A percentile compares a stretch with the other conserved stretches of the same genome.
Conservation (phyloP, 2,888 invertebrate species). For the Callinectes sapidus region DNA sequence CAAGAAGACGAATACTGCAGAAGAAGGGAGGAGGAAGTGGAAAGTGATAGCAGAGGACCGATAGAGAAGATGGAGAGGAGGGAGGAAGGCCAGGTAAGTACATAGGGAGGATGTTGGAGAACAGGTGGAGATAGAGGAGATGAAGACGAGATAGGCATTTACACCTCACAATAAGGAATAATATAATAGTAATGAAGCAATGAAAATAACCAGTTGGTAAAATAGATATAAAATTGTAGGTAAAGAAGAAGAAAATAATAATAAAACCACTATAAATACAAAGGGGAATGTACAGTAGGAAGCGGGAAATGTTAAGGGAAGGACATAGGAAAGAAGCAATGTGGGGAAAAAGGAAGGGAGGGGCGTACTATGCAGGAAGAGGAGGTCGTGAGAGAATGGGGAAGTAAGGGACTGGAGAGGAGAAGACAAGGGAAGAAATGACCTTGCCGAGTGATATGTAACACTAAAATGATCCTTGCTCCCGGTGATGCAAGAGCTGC, state of each 20-base stretch:
- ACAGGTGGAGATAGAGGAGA: not conserved
- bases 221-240: not conserved
- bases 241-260: not conserved
- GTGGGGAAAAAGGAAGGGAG: constrained; percentile 16
- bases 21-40: not conserved
- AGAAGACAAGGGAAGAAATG: constrained; percentile 17
- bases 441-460: not conserved
- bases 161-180: not conserved
- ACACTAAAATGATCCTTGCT: not conserved
- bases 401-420: constrained; percentile 2
- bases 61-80: not conserved
- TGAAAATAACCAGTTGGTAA: not conserved
- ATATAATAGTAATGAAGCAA: not conserved
- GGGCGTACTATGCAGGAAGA: constrained; percentile 16
- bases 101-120: not conserved
- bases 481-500: not conserved
- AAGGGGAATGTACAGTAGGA: not conserved
- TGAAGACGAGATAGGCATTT: not conserved
- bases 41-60: not conserved
- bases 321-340: not conserved
- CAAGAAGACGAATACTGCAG: not conserved
- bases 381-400: not conserved
- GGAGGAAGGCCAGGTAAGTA: not conserved
- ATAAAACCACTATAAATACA: not conserved
- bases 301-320: not conserved